These are phyloP conservation scores for Lysandra coridon DNA, from an alignment of 2,888 invertebrate species.

Conservation along the genomic window DNA sequence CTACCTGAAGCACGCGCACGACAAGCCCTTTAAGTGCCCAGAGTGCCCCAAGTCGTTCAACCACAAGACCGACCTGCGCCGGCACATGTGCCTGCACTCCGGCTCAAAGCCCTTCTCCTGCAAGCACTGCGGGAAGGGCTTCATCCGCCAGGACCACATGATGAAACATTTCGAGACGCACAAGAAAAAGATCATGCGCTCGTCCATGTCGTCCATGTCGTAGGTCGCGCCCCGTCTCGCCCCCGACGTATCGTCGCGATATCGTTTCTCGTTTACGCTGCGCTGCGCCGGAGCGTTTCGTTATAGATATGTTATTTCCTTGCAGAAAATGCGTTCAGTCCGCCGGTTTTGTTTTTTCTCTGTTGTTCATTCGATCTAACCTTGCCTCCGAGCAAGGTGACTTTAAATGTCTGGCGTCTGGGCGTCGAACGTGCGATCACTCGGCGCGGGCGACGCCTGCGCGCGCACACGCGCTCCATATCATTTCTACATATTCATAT, in stretches of 20 bases:
- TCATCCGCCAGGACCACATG: slow-evolving; percentile 95
- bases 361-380: slow-evolving; percentile 73
- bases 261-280: not conserved
- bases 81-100: slow-evolving; percentile 93
- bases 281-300: slow-evolving; percentile 45
- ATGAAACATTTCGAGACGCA: slow-evolving; percentile 92
- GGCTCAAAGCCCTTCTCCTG: slow-evolving; percentile 92
- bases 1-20: slow-evolving; percentile 87
- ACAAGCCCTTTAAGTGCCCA: slow-evolving; percentile 93
- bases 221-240: not conserved
- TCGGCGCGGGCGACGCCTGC: slow-evolving; percentile 66
- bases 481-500: slow-evolving; percentile 64
- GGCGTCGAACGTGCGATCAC: slow-evolving; percentile 75
- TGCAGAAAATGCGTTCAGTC: slow-evolving; percentile 55
- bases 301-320: slow-evolving; percentile 47
- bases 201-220: slow-evolving; percentile 50
- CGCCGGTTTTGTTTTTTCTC: slow-evolving; percentile 63
- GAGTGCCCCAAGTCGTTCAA: slow-evolving; percentile 93
- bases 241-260: not conserved
- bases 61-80: slow-evolving; percentile 92
- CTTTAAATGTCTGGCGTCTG: slow-evolving; percentile 76
- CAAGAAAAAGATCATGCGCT: slow-evolving; percentile 79
- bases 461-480: slow-evolving; percentile 71
- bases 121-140: slow-evolving; percentile 91
- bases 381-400: slow-evolving; percentile 77